Conservation (phyloP, 2,113 vertebrate genomes). For the Zosterops borbonicus region DNA sequence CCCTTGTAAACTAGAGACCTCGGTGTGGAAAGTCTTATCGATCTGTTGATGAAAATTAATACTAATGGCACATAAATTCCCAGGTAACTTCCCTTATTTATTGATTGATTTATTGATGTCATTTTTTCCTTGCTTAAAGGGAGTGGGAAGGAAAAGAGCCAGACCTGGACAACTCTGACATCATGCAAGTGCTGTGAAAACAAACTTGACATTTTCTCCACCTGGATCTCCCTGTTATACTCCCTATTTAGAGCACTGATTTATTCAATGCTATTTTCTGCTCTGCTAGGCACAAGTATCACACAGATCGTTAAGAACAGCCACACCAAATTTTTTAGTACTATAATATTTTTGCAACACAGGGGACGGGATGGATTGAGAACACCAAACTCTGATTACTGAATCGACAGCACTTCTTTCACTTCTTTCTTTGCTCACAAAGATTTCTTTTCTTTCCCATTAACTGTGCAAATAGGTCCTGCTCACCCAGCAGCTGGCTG, state of each 20-base stretch:
- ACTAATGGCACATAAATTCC: neutral
- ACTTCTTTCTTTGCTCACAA: neutral
- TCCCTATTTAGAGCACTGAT: neutral
- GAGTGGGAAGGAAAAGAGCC: neutral
- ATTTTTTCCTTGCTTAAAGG: neutral
- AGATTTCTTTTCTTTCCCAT: neutral
- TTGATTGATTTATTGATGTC: neutral
- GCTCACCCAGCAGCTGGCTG: neutral
- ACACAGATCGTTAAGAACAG: neutral
- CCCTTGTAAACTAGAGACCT: neutral
- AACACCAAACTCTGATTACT: neutral
- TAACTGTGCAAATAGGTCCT: neutral
- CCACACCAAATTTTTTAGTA: neutral
- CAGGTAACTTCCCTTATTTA: neutral
- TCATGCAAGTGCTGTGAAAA: neutral
- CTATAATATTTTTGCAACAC: rapidly evolving
- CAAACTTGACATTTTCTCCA: neutral
- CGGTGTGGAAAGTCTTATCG: neutral
- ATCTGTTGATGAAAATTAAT: neutral
- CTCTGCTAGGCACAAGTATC: neutral
- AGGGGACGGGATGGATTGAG: neutral
- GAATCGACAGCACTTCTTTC: neutral
- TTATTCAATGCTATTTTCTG: neutral
- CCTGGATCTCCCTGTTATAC: neutral
- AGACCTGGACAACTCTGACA: neutral